Evolutionary conservation across 2,113 vertebrate species (phyloP).

Genomic region (Sarotherodon lohbergeri): DNA sequence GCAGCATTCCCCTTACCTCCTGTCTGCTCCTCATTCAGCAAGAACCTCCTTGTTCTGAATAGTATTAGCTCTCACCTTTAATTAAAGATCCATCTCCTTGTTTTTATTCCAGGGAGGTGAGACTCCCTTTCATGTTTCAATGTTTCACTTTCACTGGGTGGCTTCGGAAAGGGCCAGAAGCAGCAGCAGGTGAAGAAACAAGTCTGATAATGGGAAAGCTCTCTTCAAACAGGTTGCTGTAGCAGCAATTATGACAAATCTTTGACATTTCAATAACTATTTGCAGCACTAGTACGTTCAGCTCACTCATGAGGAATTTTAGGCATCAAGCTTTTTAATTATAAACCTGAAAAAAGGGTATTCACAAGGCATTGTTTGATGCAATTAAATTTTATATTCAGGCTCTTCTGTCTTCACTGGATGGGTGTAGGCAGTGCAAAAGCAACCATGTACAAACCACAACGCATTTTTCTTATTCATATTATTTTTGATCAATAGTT

Average conservation of each 20-base stretch:
- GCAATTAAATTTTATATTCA: not conserved
- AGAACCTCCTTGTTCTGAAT: constrained; percentile 19
- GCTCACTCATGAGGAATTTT: not conserved
- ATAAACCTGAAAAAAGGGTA: not conserved
- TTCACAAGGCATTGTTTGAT: not conserved
- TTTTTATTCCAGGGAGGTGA: constrained; percentile 35
- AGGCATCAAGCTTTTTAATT: not conserved
- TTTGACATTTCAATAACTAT: not conserved
- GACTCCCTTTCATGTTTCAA: constrained; percentile 15
- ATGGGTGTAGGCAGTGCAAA: not conserved
- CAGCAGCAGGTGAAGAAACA: not conserved
- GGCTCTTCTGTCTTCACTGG: not conserved
- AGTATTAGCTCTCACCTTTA: constrained; percentile 44
- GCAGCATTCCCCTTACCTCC: constrained; percentile 13
- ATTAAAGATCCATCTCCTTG: constrained; percentile 43
- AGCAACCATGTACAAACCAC: not conserved
- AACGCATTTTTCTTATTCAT: not conserved
- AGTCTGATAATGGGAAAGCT: not conserved
- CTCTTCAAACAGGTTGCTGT: not conserved
- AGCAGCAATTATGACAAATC: not conserved
- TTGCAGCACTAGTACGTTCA: not conserved
- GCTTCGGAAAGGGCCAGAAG: not conserved
- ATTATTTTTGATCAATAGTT: not conserved
- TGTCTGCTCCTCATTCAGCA: constrained; percentile 16
- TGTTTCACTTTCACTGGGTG: constrained; percentile 22